phyloP scores from a whole-genome alignment of 1,140 invertebrate species.

The Asbolus verrucosus region DNA sequence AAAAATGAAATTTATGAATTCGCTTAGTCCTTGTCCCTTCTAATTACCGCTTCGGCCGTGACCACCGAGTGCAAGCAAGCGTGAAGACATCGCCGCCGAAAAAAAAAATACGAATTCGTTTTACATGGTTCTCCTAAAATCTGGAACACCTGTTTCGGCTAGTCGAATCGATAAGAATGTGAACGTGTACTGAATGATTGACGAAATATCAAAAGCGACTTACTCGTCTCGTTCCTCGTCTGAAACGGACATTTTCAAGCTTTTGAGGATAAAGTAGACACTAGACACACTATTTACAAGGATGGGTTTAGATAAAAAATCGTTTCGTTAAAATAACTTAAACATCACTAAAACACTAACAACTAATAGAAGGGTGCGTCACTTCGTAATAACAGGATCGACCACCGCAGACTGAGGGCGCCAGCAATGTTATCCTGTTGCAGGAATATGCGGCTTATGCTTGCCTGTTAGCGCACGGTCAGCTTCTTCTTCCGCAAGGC shows the following conservation, averaged over 20 bases:
- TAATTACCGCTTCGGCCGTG: slow-evolving; percentile 29
- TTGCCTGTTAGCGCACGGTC: background rate
- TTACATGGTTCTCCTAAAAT: slow-evolving; percentile 26
- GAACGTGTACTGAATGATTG: background rate
- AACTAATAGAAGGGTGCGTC: slow-evolving; percentile 43
- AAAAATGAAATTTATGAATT: slow-evolving; percentile 37
- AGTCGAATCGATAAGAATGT: slow-evolving; percentile 2
- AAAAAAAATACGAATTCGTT: slow-evolving; percentile 11
- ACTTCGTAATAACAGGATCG: slow-evolving; percentile 31
- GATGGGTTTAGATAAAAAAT: slow-evolving; percentile 23
- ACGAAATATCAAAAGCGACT: slow-evolving; percentile 57
- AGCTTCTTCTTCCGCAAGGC: slow-evolving; percentile 6
- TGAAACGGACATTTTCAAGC: slow-evolving; percentile 65
- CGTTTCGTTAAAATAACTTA: slow-evolving; percentile 19
- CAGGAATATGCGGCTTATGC: slow-evolving; percentile 37
- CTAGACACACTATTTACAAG: slow-evolving; percentile 26
- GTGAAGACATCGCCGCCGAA: slow-evolving; percentile 12
- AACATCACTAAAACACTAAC: slow-evolving; percentile 42
- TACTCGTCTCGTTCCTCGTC: slow-evolving; percentile 70
- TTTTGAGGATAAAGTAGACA: slow-evolving; percentile 9
- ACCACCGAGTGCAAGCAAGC: slow-evolving; percentile 28
- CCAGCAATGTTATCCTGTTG: slow-evolving; percentile 15
- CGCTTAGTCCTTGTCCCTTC: slow-evolving; percentile 34
- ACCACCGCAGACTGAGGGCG: slow-evolving; percentile 41
- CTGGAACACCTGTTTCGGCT: slow-evolving; percentile 29